A percentile compares a stretch with the other conserved stretches of the same genome.
These are phyloP conservation scores for Lepilemur ruficaudatus DNA, from an alignment of 2,797 vertebrate species.

Conservation along the genomic window DNA sequence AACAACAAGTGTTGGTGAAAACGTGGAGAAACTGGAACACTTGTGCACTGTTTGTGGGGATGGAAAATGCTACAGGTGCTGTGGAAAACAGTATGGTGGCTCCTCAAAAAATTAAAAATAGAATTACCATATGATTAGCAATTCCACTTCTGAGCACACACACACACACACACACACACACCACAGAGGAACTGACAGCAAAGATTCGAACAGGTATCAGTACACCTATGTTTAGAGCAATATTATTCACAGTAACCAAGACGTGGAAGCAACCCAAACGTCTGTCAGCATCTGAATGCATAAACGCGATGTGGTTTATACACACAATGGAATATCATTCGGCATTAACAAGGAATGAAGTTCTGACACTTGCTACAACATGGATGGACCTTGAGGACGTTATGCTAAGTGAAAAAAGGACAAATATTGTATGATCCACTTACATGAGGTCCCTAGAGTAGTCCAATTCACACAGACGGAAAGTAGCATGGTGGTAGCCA, in stretches of 20 bases:
- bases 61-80: not conserved
- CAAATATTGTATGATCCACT: not conserved
- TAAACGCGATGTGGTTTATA: not conserved
- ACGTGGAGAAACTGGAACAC: not conserved
- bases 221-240: not conserved
- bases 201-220: not conserved
- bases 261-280: not conserved
- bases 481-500: not conserved
- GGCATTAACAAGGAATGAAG: not conserved
- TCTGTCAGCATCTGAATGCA: not conserved
- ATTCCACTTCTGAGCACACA: not conserved
- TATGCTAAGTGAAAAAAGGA: not conserved
- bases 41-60: not conserved
- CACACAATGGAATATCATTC: not conserved
- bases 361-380: not conserved
- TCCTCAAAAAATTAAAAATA: not conserved
- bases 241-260: not conserved
- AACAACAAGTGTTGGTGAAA: not conserved
- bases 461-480: not conserved
- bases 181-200: not conserved
- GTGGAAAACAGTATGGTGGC: not conserved
- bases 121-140: not conserved
- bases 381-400: not conserved
- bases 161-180: no score
- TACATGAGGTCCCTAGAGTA: not conserved